Base-by-base conservation (phyloP, 2,888 invertebrate species). In the Agelastica alni region DNA sequence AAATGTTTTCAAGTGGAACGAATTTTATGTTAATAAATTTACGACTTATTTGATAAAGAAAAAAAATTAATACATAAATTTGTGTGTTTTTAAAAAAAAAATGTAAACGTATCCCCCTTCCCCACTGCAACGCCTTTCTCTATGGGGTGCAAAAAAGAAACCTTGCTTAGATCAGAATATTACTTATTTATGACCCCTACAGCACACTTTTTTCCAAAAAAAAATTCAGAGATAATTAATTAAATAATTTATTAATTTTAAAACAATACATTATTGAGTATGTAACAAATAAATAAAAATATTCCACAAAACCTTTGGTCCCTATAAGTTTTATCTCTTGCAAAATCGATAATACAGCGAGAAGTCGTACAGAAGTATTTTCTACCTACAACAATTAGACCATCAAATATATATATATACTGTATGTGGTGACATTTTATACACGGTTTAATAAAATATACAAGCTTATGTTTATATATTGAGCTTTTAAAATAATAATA, bases 281-380 rank as follows among this genome's bases (percentile, higher is more conserved):
- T 61, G 52, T 65, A 69, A 70, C 68, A 67, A 73, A 74, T 74
- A 75, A 74, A 74, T 73, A 74, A 66, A 53, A 63, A 67, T 69
- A 68, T 67, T 73, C 75, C 73, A 69, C 70, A 71, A 70, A 69
- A 75, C 75, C 76, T 76, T 76, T 75, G 75, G 76, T 76, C 74
- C 75, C 75, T 70, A 70, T 64, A 65, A 62, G 64, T 63, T 58
- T 56, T 58, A 55, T 59, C 56, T 61, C 59, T 61, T 53, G 46
- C 41, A 44, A 31, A 44, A 51, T 52, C 31, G 49, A 41, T 52
- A 42, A 53, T 54, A 53, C 22, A 44, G 46, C 34, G 51, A 54
- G 34, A 49, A 39, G 45, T 37, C 26, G 12, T 14, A 46, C 12
- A 16, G 20, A 39, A 39, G n/a, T n/a, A n/a, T n/a, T n/a, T n/a